Base-by-base conservation (phyloP, 2,113 vertebrate species). In the Stigmatopora nigra region DNA sequence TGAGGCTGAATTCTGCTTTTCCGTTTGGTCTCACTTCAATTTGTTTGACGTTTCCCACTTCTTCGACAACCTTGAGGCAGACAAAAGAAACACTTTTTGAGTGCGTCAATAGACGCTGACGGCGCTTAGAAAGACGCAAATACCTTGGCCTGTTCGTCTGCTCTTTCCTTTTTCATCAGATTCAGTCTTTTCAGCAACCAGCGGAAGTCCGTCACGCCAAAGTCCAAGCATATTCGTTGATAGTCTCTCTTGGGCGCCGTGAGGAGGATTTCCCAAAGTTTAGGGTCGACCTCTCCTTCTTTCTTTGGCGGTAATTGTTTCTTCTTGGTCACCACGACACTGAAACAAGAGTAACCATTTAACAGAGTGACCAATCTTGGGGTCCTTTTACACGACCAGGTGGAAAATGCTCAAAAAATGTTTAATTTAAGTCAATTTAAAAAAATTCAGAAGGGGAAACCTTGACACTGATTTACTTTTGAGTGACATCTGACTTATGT, bases 131-230 rank as follows among this genome's bases (percentile, higher is more conserved):
- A 17, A 9, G 7, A 51, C 15, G 0, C 15, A 52, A 13, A 11
- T 85, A 97, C 95, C 92, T 92, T 83, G 0, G 81, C 86, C 65
- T 94, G 90, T 63, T 91, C 87, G 14, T 78, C 88, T 22, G 91
- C 87, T 13, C 78, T 76, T 45, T 93, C 91, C 67, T 86, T 88
- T 73, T 82, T 93, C 74, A 95, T 74, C 76, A 91, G 81, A 45
- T 91, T 92, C 47, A 98, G 87, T 82, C 77, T 92, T 65, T 87
- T 95, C 73, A 97, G 82, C 92, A 97, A 86, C 76, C 93, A 92
- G 10, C 95, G 92, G 72, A 91, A 98, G 78, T 98, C 93, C 1
- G 84, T 91, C 7, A 96, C 81, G 7, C 95, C 94, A 19, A 92
- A 93, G 11, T 94, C 91, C 0, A 80, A 15, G 72, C 95, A 97